Base-by-base conservation (phyloP, 2,113 vertebrate genomes). In the Pteruthius melanotis region DNA sequence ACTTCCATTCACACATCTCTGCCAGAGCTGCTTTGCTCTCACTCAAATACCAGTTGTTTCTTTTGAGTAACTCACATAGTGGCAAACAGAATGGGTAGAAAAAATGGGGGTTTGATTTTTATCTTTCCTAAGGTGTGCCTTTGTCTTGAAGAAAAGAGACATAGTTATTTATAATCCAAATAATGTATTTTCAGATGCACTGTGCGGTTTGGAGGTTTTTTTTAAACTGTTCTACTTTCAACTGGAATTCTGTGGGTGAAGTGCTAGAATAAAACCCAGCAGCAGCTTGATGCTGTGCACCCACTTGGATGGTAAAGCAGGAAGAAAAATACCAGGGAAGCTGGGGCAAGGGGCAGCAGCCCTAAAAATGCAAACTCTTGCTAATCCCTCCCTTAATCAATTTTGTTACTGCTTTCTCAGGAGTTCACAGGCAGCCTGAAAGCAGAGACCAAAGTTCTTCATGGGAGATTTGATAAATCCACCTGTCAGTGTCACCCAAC, bases 381-480 rank as follows among this genome's bases (percentile, higher is more conserved):
- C 27, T 77, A 47, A 91, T 94, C 77, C 2, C 2, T 56, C 16
- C 31, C 23, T 60, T 52, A 39, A 27, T 90, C 49, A 20, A 1
- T 44, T 56, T 35, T 59, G 42, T 77, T 50, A 35, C 39, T 72
- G 15, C 6, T 6, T 13, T 72, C 54, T 82, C 16, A 45, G 69
- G 49, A 69, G 74, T 79, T 87, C 82, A 76, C 22, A 74, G 70
- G 53, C 89, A 82, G 89, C 71, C 84, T 87, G 70, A 79, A 79
- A 87, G 70, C 65, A 80, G 57, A 54, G 64, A 75, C 82, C 0
- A 0, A 77, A 93, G 33, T 76, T 63, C 44, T 94, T 85, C 50
- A 59, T 44, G 57, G 61, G 78, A 24, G 37, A 85, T 94, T 93
- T 95, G 89, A 94, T 52, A 90, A 92, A 96, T 96, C 82, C 91